Evolutionary conservation across 2,797 vertebrate genomes (phyloP).

Genomic region (Ptychobarbus kaznakovi): DNA sequence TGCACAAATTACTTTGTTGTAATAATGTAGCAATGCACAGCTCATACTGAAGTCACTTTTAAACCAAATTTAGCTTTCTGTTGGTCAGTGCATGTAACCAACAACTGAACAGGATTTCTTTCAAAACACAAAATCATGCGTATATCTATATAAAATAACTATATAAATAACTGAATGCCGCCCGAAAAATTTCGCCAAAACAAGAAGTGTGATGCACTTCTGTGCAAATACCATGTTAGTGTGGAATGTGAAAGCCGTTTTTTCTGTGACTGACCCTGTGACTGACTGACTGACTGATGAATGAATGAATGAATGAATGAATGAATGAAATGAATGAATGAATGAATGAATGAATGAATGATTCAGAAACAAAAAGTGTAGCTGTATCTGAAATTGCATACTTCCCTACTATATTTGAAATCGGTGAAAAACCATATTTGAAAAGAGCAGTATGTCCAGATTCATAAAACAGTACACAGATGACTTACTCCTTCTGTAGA

Average conservation of each 20-base stretch:
- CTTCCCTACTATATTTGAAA: neutral
- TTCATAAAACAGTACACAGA: neutral
- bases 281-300: neutral
- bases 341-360: too few relatives aligned
- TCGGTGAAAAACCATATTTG: neutral
- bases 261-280: too few relatives aligned
- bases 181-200: neutral
- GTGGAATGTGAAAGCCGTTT: neutral
- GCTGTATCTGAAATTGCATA: neutral
- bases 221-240: neutral
- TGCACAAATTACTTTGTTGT: neutral
- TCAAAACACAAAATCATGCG: neutral
- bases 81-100: neutral
- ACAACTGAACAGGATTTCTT: neutral
- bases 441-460: neutral
- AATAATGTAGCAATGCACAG: neutral
- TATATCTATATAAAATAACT: neutral
- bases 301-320: too few relatives aligned
- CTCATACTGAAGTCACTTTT: neutral
- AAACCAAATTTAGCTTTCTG: neutral
- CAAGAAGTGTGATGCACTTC: neutral
- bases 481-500: neutral
- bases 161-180: neutral
- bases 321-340: too few relatives aligned
- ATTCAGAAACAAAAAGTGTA: neutral